These are phyloP conservation scores for Crotalus horridus DNA, from an alignment of 2,113 vertebrate species.

Conservation along the genomic window DNA sequence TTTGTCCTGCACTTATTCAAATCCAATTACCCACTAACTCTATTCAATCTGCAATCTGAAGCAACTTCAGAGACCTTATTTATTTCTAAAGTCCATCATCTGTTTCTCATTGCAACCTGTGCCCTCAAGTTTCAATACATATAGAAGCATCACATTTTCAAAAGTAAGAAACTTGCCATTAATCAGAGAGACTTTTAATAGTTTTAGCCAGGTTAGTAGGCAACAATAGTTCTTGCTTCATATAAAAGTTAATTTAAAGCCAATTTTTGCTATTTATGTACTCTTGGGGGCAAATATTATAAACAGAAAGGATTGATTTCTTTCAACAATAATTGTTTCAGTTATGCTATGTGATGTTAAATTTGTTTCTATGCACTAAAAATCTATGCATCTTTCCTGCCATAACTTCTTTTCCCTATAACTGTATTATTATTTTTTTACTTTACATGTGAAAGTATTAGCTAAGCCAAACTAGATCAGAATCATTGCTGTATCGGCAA, in stretches of 20 bases:
- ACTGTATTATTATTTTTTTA: too few species aligned
- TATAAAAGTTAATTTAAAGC: background rate
- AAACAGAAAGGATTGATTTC: background rate
- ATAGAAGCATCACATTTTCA: background rate
- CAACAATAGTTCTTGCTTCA: background rate
- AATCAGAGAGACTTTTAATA: background rate
- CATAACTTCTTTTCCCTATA: background rate
- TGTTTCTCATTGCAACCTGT: background rate
- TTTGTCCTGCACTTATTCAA: background rate
- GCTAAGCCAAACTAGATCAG: background rate
- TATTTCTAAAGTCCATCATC: background rate
- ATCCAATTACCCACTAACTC: background rate
- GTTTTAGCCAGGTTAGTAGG: background rate
- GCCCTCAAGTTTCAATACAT: background rate
- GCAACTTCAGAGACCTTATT: background rate
- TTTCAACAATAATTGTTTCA: background rate
- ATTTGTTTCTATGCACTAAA: background rate
- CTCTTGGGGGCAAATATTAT: background rate
- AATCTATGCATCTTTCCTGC: background rate
- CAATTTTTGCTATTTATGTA: background rate
- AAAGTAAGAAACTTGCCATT: background rate
- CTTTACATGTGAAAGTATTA: background rate
- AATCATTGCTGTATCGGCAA: background rate
- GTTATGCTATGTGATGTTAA: background rate
- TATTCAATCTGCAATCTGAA: background rate